Evolutionary conservation across 2,888 invertebrate genomes (phyloP).

Genomic region (Drosophila austrosaltans): DNA sequence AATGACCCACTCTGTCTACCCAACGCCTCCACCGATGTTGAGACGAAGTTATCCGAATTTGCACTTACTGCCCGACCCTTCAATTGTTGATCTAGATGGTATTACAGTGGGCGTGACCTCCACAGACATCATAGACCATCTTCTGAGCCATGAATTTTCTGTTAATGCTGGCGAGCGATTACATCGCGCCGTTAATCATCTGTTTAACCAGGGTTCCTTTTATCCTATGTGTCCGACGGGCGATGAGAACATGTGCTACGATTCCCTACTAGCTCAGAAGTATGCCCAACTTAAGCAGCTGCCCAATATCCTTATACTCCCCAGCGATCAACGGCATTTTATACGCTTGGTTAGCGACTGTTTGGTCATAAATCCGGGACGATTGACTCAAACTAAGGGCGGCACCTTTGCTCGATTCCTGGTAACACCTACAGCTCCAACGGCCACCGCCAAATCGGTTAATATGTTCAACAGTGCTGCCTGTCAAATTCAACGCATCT

Average conservation of each 20-base stretch:
- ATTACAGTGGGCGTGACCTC: constrained; percentile 91
- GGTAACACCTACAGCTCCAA: constrained; percentile 83
- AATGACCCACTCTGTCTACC: constrained; percentile 91
- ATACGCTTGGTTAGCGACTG: constrained; percentile 91
- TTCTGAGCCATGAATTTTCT: constrained; percentile 91
- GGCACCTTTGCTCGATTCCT: constrained; percentile 91
- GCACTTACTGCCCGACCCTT: constrained; percentile 91
- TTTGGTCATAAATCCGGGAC: constrained; percentile 93
- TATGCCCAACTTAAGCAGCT: constrained; percentile 88
- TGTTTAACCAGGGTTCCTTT: constrained; percentile 90
- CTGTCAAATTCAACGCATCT: constrained; percentile 83
- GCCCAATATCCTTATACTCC: constrained; percentile 93
- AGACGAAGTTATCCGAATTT: constrained; percentile 86
- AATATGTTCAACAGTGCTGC: constrained; percentile 83
- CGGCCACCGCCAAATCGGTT: constrained; percentile 71
- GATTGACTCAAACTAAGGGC: constrained; percentile 88
- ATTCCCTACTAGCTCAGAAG: constrained; percentile 89
- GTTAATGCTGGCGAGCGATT: constrained; percentile 87
- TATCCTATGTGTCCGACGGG: constrained; percentile 92
- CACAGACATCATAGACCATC: constrained; percentile 92
- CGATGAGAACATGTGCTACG: constrained; percentile 86
- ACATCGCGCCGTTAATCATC: constrained; percentile 89
- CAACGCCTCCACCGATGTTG: constrained; percentile 90
- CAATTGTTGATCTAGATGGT: constrained; percentile 90
- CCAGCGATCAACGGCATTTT: constrained; percentile 93